Evolutionary conservation across 2,888 invertebrate genomes (phyloP), one percentile per base, ranked within the genome.

Genomic region (Magallana nippona): DNA sequence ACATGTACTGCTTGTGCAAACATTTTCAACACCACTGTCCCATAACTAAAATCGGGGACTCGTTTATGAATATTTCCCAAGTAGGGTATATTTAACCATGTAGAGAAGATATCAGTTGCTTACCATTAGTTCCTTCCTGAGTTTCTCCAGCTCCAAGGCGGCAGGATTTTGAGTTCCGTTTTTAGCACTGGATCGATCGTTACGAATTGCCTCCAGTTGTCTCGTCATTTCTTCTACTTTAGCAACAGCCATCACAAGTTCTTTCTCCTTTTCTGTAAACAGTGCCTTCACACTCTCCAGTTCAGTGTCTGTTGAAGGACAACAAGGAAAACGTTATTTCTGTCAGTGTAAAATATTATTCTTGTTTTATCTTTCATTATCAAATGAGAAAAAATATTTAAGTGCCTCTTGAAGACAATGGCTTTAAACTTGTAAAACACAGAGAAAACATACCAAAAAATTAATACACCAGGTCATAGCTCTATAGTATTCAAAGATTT

Each of bases 211-310:
- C 94, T 99, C 99, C 89, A 99, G 95, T 95, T 99, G 98, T 91
- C 97, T 95, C 88, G 98, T 98, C 93, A 99, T 95, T 95, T 98
- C 98, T 93, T 99, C 98, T 93, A 99, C 99, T 95, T 98, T 98
- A 92, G 97, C 97, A 93, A 99, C 98, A n/a, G 99, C 99, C 95
- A 98, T 95, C 84, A 98, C 97, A 87, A 99, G 95, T 95, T 99
- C 98, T 95, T 98, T 98, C 94, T 99, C 99, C 94, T 99, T 99
- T 94, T 98, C 98, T 95, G 98, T 98, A 96, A 98, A 99, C 86
- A 98, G 96, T 88, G 98, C 97, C 92, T 98, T 96, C 94, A 98
- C 98, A 90, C 98, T 97, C 95, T 99, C 98, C 95, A 99, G 96
- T 95, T 99, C 99, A 94, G 98, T 97, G 85, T 89, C 93, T 93